Percentiles rank a stretch among this genome's conserved stretches.
Conservation (phyloP, 2,797 vertebrate genomes). For the Masticophis lateralis region DNA sequence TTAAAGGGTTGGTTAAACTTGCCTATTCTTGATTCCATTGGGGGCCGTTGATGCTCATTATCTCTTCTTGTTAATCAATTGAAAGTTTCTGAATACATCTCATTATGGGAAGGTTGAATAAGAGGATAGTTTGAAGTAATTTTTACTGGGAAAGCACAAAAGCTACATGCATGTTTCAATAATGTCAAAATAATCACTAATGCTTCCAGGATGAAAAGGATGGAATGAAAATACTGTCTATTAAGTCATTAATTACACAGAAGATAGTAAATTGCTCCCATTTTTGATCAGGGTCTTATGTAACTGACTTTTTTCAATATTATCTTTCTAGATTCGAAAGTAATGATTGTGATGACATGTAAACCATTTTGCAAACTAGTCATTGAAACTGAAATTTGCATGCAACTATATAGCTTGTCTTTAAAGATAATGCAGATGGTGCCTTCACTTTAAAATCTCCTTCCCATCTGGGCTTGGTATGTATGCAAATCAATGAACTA, state of each 20-base stretch:
- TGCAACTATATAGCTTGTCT: constrained; percentile 35
- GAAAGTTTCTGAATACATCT: background rate
- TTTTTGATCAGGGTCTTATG: background rate
- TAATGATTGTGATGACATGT: constrained; percentile 19
- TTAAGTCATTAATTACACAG: constrained; percentile 11
- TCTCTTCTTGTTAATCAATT: background rate
- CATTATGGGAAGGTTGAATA: background rate
- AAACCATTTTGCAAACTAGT: background rate
- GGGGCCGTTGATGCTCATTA: background rate
- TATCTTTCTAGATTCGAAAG: constrained; percentile 28
- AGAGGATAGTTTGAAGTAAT: background rate
- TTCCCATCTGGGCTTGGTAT: constrained; percentile 52
- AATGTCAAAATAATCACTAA: background rate
- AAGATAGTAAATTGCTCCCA: background rate
- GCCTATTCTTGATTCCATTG: background rate
- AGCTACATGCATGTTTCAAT: background rate
- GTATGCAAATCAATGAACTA: constrained; percentile 61
- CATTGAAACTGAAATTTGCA: constrained; percentile 42
- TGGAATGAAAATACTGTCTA: background rate
- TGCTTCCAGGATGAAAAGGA: accelerated
- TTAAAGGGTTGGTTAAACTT: background rate
- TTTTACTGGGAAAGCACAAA: background rate
- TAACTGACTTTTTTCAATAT: background rate
- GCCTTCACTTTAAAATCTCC: constrained; percentile 51
- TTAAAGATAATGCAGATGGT: constrained; percentile 61